Conservation (phyloP, 2,797 vertebrate species). For the Enteromius anoplus region DNA sequence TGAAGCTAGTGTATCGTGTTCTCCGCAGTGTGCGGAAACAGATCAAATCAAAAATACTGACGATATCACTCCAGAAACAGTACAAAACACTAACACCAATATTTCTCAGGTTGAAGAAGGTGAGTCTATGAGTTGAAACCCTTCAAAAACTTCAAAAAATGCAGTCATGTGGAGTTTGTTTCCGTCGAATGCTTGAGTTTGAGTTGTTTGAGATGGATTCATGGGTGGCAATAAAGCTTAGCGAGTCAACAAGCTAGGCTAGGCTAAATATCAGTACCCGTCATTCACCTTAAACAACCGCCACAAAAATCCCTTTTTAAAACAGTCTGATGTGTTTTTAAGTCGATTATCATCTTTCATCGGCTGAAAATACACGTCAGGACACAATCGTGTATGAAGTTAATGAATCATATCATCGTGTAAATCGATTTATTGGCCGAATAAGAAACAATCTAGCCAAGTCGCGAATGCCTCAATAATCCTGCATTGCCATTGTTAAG, state of each 20-base stretch:
- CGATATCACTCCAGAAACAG: slow-evolving; percentile 71
- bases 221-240: slow-evolving; percentile 39
- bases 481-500: background rate
- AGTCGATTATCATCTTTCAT: background rate
- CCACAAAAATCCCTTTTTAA: slow-evolving; percentile 30
- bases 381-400: background rate
- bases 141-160: slow-evolving; percentile 59
- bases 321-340: background rate
- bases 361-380: background rate
- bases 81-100: slow-evolving; percentile 82
- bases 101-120: slow-evolving; percentile 80
- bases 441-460: background rate
- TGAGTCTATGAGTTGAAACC: slow-evolving; percentile 75
- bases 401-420: background rate
- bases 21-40: slow-evolving; percentile 72
- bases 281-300: slow-evolving; percentile 29
- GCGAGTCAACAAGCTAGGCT: slow-evolving; percentile 18
- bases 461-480: background rate
- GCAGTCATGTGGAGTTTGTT: slow-evolving; percentile 41
- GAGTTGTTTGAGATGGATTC: slow-evolving; percentile 50
- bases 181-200: slow-evolving; percentile 54
- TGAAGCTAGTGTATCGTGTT: slow-evolving; percentile 68
- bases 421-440: background rate
- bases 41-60: slow-evolving; percentile 66
- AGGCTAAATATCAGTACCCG: slow-evolving; percentile 37